Evolutionary conservation across 2,888 invertebrate genomes (phyloP).

Genomic region (Parthenolecanium corni): DNA sequence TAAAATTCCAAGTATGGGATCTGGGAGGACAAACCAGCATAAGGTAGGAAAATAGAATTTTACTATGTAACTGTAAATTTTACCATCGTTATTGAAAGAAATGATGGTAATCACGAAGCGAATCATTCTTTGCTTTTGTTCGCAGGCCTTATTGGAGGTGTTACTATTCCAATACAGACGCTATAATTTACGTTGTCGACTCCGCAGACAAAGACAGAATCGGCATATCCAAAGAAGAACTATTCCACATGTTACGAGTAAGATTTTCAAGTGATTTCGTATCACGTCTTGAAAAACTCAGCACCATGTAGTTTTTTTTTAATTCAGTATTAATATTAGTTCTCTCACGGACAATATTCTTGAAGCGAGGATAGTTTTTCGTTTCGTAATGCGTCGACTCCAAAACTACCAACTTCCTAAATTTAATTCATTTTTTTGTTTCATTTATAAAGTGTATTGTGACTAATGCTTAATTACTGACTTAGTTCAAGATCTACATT

Average conservation of each 20-base stretch:
- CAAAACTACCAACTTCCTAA: no score
- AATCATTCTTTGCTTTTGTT: slow-evolving; percentile 34
- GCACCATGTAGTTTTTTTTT: no score
- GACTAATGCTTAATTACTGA: no score
- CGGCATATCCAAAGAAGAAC: slow-evolving; percentile 96
- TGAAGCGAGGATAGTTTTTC: no score
- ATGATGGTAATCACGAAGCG: not conserved
- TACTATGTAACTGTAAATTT: not conserved
- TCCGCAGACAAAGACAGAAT: slow-evolving; percentile 97
- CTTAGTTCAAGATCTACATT: no score
- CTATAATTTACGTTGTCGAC: slow-evolving; percentile 98
- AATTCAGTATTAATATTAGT: no score
- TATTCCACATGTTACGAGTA: slow-evolving; percentile 92
- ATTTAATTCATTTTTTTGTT: no score
- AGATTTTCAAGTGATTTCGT: no score
- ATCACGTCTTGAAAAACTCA: no score
- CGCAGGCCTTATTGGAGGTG: slow-evolving; percentile 97
- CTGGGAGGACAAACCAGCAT: slow-evolving; percentile 98
- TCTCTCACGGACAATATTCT: no score
- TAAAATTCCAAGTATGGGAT: slow-evolving; percentile 99
- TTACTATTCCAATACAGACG: slow-evolving; percentile 99
- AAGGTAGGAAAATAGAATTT: slow-evolving; percentile 49
- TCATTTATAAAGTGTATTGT: no score
- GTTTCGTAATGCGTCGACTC: no score
- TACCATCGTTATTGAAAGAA: not conserved